Percentiles rank a stretch among this genome's conserved stretches.
These are phyloP conservation scores for Remorina albescens DNA, from an alignment of 2,797 vertebrate species.

Conservation along the genomic window DNA sequence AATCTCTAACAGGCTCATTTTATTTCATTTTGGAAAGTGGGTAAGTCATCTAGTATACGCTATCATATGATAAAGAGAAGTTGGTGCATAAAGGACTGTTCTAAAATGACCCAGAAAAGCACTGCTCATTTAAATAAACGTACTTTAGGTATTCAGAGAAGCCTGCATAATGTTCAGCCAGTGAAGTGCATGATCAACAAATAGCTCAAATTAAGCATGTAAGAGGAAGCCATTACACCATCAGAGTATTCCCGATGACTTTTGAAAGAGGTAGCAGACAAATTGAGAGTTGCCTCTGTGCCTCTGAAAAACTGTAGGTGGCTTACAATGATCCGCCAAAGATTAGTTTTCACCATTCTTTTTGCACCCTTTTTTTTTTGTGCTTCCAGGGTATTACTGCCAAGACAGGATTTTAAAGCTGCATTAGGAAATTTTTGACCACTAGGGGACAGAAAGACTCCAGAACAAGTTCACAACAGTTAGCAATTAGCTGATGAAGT, in stretches of 20 bases:
- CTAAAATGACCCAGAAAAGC: constrained; percentile 38
- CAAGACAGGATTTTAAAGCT: constrained; percentile 77
- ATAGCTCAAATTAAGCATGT: constrained; percentile 65
- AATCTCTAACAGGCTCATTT: constrained; percentile 26
- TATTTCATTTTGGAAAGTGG: constrained; percentile 10
- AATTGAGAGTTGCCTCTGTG: constrained; percentile 84
- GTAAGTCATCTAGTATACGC: constrained; percentile 28
- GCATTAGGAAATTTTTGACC: constrained; percentile 77
- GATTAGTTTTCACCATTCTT: constrained; percentile 62
- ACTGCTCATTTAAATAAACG: constrained; percentile 29
- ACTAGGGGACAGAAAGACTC: constrained; percentile 83
- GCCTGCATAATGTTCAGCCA: constrained; percentile 63
- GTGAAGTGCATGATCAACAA: constrained; percentile 78
- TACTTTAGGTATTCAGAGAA: constrained; percentile 35
- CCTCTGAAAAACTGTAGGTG: constrained; percentile 78
- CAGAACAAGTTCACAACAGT: constrained; percentile 78
- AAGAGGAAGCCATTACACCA: constrained; percentile 57
- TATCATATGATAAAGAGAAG: constrained; percentile 29
- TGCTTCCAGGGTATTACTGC: constrained; percentile 62
- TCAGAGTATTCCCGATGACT: constrained; percentile 60
- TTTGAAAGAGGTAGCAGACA: constrained; percentile 79
- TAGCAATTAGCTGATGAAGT: constrained; percentile 78
- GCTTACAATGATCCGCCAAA: constrained; percentile 73
- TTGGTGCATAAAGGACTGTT: constrained; percentile 24
- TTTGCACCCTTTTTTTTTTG: constrained; percentile 64